A percentile compares a stretch with the other conserved stretches of the same genome.
Evolutionary conservation across 2,113 vertebrate species (phyloP).

Genomic region (Rhea americana): DNA sequence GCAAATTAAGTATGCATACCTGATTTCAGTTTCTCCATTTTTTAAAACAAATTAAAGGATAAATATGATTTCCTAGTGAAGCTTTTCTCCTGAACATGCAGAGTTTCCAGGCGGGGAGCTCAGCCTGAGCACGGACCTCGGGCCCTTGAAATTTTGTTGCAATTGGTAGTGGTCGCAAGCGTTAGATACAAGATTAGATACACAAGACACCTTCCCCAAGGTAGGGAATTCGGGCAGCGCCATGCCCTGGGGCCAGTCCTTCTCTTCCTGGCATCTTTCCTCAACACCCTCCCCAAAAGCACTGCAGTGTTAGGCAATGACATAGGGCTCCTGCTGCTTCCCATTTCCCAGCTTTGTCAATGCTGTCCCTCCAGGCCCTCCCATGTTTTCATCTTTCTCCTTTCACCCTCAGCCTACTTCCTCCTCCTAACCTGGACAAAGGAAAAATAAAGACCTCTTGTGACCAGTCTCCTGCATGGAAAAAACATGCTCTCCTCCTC

Average conservation of each 20-base stretch:
- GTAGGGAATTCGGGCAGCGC: neutral
- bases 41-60: too few species aligned
- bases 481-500: neutral
- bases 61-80: neutral
- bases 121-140: too few species aligned
- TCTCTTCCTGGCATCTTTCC: neutral
- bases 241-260: too few species aligned
- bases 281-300: accelerated
- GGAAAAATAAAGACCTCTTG: neutral
- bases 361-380: neutral
- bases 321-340: neutral
- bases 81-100: neutral
- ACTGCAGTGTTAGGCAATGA: neutral
- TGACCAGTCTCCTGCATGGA: neutral
- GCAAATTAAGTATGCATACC: neutral
- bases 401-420: neutral
- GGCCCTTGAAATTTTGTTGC: neutral
- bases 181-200: neutral
- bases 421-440: neutral
- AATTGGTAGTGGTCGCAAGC: neutral
- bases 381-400: neutral
- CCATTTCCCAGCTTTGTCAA: accelerated
- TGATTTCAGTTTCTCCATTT: neutral
- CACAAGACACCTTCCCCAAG: neutral
- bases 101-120: neutral